Base-by-base conservation (phyloP, 2,888 invertebrate species). In the Eristalis intricaria region DNA sequence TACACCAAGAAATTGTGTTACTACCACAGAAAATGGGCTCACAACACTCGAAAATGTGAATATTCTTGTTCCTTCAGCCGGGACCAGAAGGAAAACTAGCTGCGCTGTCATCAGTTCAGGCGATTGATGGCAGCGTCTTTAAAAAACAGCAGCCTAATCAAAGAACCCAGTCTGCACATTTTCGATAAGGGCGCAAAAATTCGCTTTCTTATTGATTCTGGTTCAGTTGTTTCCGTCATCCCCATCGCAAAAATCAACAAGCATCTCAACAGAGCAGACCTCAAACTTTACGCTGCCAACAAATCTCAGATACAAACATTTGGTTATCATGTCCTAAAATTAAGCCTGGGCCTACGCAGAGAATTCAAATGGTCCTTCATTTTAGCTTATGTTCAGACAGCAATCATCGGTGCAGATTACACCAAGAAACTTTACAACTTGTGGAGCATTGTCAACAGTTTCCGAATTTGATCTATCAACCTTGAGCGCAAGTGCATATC, bases 41-140 rank as follows among this genome's bases (percentile, higher is more conserved):
- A 56, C 2, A 56, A 56, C 56, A 1, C 56, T 56, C 8, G 22
- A 56, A 56, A 60, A 60, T 60, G 60, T 60, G 60, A 60, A 60
- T 4, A 23, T 60, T 8, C 23, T 13, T 60, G 60, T 60, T 11
- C 13, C 10, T 60, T 60, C 7, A 29, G 35, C 56, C 56, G 10
- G 56, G 56, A 32, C 19, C 50, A 69, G 19, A 32, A 56, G 56
- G 69, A 29, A 69, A 56, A 69, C 69, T 69, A 69, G 13, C 56
- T 69, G 69, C 29, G 69, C 69, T 69, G 69, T 56, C 22, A 56
- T 69, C 69, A 69, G 32, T 26, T 26, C 66, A 50, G 66, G 13
- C 56, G 56, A 32, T 69, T 69, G 69, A n/a, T 32, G 19, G 22
- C 32, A 69, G 56, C 69, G 56, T 32, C 56, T 19, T 13, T 35